phyloP scores from a whole-genome alignment of 2,888 invertebrate genomes.

The Anorthoa munda region DNA sequence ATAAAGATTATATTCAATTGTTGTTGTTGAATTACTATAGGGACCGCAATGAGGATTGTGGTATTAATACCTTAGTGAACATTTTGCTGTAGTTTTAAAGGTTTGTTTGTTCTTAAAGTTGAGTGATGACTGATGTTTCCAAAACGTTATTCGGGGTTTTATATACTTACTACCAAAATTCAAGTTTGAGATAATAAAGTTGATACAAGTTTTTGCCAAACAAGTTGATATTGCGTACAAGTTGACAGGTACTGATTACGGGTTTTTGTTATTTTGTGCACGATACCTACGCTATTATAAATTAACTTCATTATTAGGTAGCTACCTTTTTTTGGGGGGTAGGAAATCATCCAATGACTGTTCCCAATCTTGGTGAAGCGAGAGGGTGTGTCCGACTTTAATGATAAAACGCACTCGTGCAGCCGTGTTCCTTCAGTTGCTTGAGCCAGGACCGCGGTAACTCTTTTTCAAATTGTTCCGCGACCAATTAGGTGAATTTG shows the following conservation, averaged over 20 bases:
- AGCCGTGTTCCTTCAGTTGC: no score
- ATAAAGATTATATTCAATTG: no score
- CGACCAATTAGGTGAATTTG: no score
- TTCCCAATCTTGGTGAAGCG: no score
- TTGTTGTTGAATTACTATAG: neutral
- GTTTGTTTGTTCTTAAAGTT: constrained; percentile 5
- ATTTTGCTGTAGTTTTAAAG: constrained; percentile 15
- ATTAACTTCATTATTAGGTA: neutral
- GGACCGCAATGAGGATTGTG: no score
- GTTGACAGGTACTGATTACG: constrained; percentile 1
- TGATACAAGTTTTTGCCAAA: constrained; percentile 22
- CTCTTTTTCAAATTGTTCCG: no score
- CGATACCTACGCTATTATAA: neutral
- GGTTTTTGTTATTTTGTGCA: neutral
- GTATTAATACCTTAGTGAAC: constrained; percentile 23
- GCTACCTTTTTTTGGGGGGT: no score
- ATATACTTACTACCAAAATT: constrained; percentile 32
- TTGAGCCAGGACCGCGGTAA: no score
- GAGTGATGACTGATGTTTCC: constrained; percentile 43
- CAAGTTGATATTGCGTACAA: constrained; percentile 21
- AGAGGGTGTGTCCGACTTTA: no score
- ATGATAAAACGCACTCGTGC: no score
- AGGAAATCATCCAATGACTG: no score
- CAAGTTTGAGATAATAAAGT: constrained; percentile 28
- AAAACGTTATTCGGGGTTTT: constrained; percentile 22